These are phyloP conservation scores for Galago senegalensis DNA, from an alignment of 2,797 vertebrate species.

Conservation along the genomic window DNA sequence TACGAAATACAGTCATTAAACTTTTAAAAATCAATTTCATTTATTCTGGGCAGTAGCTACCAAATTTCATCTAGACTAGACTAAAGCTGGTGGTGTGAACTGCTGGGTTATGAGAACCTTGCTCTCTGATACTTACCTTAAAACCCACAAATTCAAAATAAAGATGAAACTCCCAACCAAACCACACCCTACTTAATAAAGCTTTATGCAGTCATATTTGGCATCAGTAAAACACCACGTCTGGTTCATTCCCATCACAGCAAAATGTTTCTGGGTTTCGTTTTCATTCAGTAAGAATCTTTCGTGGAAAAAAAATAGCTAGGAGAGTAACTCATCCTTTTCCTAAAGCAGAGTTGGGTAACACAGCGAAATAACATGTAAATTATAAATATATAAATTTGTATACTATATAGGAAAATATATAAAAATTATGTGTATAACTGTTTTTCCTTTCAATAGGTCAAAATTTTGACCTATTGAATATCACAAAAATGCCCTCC, in stretches of 20 bases:
- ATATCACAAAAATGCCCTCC: background rate
- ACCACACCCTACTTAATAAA: conserved; percentile 75
- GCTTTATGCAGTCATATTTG: conserved; percentile 74
- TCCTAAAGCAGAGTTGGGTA: background rate
- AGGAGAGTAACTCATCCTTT: background rate
- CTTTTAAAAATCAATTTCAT: background rate
- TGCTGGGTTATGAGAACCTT: background rate
- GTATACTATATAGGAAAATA: background rate
- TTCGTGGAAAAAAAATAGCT: background rate
- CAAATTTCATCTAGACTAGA: conserved; percentile 14
- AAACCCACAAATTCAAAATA: conserved; percentile 61
- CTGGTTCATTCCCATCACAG: background rate
- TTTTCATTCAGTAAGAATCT: conserved; percentile 59
- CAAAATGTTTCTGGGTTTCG: conserved; percentile 7
- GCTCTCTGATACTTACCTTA: conserved; percentile 16
- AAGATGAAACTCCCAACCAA: conserved; percentile 62
- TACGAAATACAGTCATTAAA: background rate
- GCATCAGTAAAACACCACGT: conserved; percentile 44
- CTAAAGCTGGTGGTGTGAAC: background rate
- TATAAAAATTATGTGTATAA: background rate
- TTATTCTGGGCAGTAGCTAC: background rate
- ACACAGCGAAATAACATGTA: background rate
- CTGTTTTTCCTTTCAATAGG: background rate
- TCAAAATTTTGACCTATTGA: background rate
- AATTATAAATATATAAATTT: background rate